Evolutionary conservation across 2,797 vertebrate genomes (phyloP).

Genomic region (Epinephelus coioides): DNA sequence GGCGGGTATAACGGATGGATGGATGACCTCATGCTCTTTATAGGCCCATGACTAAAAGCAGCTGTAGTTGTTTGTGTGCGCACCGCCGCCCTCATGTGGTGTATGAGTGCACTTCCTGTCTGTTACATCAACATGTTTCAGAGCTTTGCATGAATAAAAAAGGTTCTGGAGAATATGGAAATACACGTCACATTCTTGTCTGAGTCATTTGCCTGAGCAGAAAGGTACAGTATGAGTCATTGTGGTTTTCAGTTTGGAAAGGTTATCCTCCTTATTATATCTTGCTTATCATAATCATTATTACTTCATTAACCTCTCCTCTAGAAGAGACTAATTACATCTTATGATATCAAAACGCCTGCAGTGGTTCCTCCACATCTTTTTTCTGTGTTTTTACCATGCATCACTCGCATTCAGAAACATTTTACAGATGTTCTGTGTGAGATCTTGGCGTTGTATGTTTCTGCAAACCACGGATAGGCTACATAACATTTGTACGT

Average conservation of each 20-base stretch:
- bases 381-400: background rate
- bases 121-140: background rate
- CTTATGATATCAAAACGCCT: constrained; percentile 9
- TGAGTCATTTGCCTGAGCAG: background rate
- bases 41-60: background rate
- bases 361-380: background rate
- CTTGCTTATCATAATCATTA: background rate
- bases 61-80: background rate
- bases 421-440: background rate
- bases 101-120: background rate
- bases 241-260: background rate
- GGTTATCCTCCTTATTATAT: background rate
- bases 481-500: too few relatives aligned
- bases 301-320: background rate
- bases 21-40: background rate
- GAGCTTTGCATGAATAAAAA: background rate
- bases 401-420: background rate
- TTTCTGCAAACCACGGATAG: too few relatives aligned
- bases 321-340: constrained; percentile 9
- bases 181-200: background rate
- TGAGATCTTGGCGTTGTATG: background rate
- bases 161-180: background rate
- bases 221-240: background rate
- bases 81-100: constrained; percentile 62
- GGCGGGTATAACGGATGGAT: background rate